Evolutionary conservation across 2,113 vertebrate species (phyloP), one percentile per base, ranked within the genome.

Genomic region (Pica pica): DNA sequence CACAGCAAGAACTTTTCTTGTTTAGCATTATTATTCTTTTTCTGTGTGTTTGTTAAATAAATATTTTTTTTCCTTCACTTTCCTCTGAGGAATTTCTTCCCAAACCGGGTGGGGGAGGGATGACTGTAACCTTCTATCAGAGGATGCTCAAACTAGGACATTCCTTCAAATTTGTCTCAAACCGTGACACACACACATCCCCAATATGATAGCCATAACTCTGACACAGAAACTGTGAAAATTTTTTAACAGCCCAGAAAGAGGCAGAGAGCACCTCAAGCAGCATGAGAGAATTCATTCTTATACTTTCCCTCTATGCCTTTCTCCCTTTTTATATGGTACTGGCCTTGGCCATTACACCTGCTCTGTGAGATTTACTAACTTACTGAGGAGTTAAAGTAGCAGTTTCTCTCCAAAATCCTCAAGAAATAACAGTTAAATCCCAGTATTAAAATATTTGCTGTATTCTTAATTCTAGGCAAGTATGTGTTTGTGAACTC

Each of bases 181-280:
- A 49, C 47, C 23, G 4, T 14, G 47, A 49, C 65, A 55, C 10
- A 11, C 17, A 42, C 14, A 52, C 11, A 31, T 28, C 23, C 13
- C 13, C 7, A 2, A 1, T 67, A 77, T 0, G 0, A 68, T 4
- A 75, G 33, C 28, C 22, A 1, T 69, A 65, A 65, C 26, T 77
- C 39, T 78, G 63, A 79, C n/a, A 70, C 3, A 50, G 57, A 69
- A 87, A 61, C 13, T 20, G 23, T 59, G 61, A 75, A 79, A 67
- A 49, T 16, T 41, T 12, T 57, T 76, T 71, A 44, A 69, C 19
- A 80, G 30, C 15, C 50, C 47, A 59, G n/a, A 52, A 70, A 39
- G 46, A 79, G 41, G 15, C n/a, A 42, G 1, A 78, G 37, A 77
- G 24, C 30, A 52, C 21, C 44, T 70, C 44, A 42, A 30, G 33